Evolutionary conservation across 2,113 vertebrate species (phyloP), one percentile per base, ranked within the genome.

Genomic region (Furnarius figulus): DNA sequence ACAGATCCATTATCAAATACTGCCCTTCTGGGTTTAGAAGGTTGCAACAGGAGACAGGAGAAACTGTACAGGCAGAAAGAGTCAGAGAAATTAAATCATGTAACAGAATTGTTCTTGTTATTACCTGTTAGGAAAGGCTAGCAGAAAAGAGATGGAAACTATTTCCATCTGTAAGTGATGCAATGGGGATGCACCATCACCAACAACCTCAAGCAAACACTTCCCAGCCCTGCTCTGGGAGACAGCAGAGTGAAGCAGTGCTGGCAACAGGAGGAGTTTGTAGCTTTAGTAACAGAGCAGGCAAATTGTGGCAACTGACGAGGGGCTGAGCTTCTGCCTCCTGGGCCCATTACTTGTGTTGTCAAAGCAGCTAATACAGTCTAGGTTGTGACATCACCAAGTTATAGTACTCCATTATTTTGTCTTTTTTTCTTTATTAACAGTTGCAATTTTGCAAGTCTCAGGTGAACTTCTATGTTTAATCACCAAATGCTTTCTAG

Each of bases 251-350:
- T 2, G 2, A 39, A 33, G 59, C 27, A 35, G 39, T 2, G 9
- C 49, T 17, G 67, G 5, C 15, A 10, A 8, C 53, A 44, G 30
- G 28, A 35, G 35, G 9, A 22, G 10, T 23, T 14, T 33, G 61
- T 27, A 39, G n/a, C 53, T 37, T 15, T 7, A 27, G 13, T 5
- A 40, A 33, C 16, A 44, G 27, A 55, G 59, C 14, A 19, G 21
- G 19, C 17, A 10, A 19, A 14, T 0, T 30, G 25, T 9, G 70
- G 42, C 14, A 17, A 1, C 1, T 1, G 1, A 4, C 5, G 5
- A 12, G 27, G 31, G 72, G 31, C 53, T 4, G 7, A 22, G 27
- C 16, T 33, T 59, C 74, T 20, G 25, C 37, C 46, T 77, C 61
- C 28, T 55, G 42, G 31, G 35, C 47, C 53, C 24, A 12, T 9